Evolutionary conservation across 2,113 vertebrate species (phyloP).

Genomic region (Cebus imitator): DNA sequence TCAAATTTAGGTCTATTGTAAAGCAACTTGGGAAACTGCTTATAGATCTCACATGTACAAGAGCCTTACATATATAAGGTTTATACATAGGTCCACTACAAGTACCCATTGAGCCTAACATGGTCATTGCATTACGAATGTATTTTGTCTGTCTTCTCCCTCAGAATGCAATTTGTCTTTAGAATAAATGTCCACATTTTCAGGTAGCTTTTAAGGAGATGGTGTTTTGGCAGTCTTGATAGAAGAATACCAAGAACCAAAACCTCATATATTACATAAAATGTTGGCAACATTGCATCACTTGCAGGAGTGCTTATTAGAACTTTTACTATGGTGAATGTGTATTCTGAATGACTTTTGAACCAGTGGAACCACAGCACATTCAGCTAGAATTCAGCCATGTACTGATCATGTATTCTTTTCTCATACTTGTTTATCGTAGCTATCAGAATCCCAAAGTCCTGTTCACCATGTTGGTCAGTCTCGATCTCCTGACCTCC

Average conservation of each 20-base stretch:
- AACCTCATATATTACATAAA: conserved; percentile 4
- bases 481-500: too few species aligned
- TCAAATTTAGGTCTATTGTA: not conserved
- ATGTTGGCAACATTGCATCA: not conserved
- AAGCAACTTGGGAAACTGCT: not conserved
- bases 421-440: not conserved
- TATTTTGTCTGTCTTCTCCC: conserved; percentile 12
- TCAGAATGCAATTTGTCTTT: not conserved
- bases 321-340: not conserved
- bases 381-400: not conserved
- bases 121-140: conserved; percentile 9
- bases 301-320: not conserved
- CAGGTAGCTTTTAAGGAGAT: conserved; percentile 29
- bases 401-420: not conserved
- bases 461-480: not conserved
- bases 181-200: conserved; percentile 33
- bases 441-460: conserved; percentile 31
- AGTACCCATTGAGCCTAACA: not conserved
- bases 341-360: not conserved
- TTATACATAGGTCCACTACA: not conserved
- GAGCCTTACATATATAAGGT: not conserved
- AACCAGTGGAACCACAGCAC: not conserved
- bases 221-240: not conserved
- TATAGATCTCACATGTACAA: not conserved
- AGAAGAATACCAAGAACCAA: conserved; percentile 5